Evolutionary conservation across 1,140 invertebrate species (phyloP), one percentile per base, ranked within the genome.

Genomic region (Sminthurides bifidus): DNA sequence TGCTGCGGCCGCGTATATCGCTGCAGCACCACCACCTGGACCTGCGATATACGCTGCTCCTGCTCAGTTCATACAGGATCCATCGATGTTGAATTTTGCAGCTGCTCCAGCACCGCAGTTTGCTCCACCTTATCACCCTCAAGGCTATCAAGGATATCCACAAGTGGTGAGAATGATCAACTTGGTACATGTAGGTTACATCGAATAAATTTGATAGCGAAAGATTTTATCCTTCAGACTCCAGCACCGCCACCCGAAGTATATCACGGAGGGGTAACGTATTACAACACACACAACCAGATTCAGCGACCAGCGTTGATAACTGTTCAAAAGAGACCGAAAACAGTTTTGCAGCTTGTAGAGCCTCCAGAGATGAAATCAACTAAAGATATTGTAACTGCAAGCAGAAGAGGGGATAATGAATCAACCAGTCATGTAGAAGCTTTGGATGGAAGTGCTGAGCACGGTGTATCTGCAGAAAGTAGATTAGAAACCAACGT

Each of bases 271-370:
- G 78, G 77, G n/a, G 71, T 73, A 27, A 79, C 76, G 30, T 80
- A 79, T 70, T 79, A 67, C 71, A 76, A 62, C 68, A 74, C 62
- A 65, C 76, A 67, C 52, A 69, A 61, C 51, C 73, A 75, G 55
- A 63, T 67, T 58, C 69, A 49, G 60, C 67, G 65, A 67, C 59
- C 58, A 24, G 66, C 59, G 12, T 43, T 74, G 19, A 50, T 58
- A 21, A 56, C 61, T 23, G 65, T 67, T 12, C 64, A 66, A 27
- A 74, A 77, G 60, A 66, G 78, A 54, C 76, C 76, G 15, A 78
- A 77, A 63, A 72, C 73, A 17, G 77, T 77, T 8, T 78, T 80
- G 62, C 78, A 78, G 23, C 78, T 80, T 54, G 70, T 79, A 24
- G 76, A 77, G 35, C 78, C 78, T 2, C 76, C 77, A 0, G 76